Evolutionary conservation across 2,888 invertebrate genomes (phyloP), one percentile per base, ranked within the genome.

Genomic region (Cabera pusaria): DNA sequence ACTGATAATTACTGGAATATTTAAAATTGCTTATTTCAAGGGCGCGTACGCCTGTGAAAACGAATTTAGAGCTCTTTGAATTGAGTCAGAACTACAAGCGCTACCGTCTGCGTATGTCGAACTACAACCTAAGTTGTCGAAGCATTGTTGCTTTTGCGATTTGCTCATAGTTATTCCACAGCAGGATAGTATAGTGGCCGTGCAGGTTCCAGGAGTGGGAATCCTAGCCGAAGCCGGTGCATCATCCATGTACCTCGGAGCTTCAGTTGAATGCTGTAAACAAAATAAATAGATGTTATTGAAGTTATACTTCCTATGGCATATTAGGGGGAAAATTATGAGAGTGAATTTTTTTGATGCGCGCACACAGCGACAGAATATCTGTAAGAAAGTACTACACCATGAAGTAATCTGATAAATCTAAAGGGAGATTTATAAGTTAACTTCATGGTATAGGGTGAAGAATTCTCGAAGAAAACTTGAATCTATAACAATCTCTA

Each of bases 181-280:
- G 59, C 86, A 86, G 1, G 70, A 59, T 0, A 86, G 52, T 20
- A 80, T 64, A 0, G 79, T 75, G 6, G 79, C 73, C 22, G 72
- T 72, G 45, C 86, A 86, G 38, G 54, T 52, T 1, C 52, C 56
- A 0, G 71, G 69, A 3, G 28, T 16, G n/a, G 29, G 2, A 3
- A 32, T 3, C 3, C 21, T 27, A 6, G 29, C 6, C n/a, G 31
- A 4, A 4, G 22, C 22, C 6, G 34, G 38, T 8, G 29, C 2
- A 5, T 14, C 5, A 0, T 11, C 5, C 3, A 1, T 32, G 9
- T 54, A 56, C 5, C 9, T 36, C 3, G 67, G 64, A 5, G 59
- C 55, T 25, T 64, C 54, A 27, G 64, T 52, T 3, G 39, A 10
- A 4, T 26, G 25, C 42, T 51, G 56, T 14, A 14, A 14, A 14